These are phyloP conservation scores for Gryllus longicercus DNA, from an alignment of 2,888 invertebrate genomes.

Conservation along the genomic window DNA sequence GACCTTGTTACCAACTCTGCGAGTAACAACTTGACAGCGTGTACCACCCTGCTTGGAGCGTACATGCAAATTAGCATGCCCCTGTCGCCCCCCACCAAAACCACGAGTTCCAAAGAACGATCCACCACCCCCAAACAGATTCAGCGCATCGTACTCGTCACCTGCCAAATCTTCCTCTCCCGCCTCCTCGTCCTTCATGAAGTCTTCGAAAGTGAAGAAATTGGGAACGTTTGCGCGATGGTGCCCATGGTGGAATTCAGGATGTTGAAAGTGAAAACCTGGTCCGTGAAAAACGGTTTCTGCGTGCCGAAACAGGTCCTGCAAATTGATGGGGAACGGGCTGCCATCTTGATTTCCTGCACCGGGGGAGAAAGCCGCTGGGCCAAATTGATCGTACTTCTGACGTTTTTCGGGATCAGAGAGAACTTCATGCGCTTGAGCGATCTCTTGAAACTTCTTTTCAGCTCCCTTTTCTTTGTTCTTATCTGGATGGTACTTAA, in stretches of 20 bases:
- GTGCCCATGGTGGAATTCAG: background rate
- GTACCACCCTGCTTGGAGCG: background rate
- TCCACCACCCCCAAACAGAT: too few relatives aligned
- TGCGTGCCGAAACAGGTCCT: background rate
- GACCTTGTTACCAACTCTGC: background rate
- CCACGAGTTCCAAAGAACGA: too few relatives aligned
- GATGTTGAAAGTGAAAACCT: background rate
- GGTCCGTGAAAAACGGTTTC: background rate
- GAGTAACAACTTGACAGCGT: background rate
- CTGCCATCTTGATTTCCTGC: background rate
- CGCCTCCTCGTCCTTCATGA: background rate
- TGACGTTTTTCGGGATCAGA: constrained; percentile 29
- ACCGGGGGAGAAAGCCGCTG: constrained; percentile 29
- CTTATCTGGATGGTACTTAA: constrained; percentile 53
- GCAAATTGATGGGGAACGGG: background rate
- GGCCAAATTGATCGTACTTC: constrained; percentile 35
- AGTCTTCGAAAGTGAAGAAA: background rate
- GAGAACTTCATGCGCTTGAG: constrained; percentile 43
- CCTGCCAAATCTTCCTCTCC: background rate
- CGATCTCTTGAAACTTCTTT: constrained; percentile 51
- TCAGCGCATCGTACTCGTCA: too few relatives aligned
- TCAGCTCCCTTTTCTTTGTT: constrained; percentile 50
- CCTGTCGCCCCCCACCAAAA: too few relatives aligned
- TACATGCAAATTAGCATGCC: background rate
- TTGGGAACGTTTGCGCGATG: background rate